Evolutionary conservation across 2,888 invertebrate genomes (phyloP).

Genomic region (Sepiola atlantica): DNA sequence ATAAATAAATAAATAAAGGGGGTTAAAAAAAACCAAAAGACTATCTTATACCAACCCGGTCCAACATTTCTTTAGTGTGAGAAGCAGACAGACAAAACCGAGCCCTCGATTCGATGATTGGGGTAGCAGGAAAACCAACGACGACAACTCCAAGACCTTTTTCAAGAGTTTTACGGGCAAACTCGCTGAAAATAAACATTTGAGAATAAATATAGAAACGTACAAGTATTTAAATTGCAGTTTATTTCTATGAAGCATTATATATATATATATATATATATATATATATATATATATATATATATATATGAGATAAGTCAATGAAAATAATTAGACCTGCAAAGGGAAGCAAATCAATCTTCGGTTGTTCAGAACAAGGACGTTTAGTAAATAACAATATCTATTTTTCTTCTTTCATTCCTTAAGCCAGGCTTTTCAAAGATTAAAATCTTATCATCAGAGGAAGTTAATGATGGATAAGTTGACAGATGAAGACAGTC

Average conservation of each 20-base stretch:
- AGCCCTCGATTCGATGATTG: conserved; percentile 88
- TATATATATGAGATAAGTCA: too few relatives aligned
- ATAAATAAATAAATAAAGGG: conserved; percentile 40
- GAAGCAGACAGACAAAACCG: conserved; percentile 93
- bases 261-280: neutral
- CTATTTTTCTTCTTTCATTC: too few relatives aligned
- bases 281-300: too few relatives aligned
- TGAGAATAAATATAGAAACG: neutral
- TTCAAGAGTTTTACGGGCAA: conserved; percentile 87
- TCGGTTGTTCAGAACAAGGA: too few relatives aligned
- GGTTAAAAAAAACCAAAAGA: neutral
- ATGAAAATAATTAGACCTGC: too few relatives aligned
- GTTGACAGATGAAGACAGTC: too few relatives aligned
- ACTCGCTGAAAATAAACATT: conserved; percentile 79
- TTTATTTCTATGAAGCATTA: neutral
- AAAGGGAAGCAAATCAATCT: too few relatives aligned
- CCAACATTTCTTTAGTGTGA: conserved; percentile 94
- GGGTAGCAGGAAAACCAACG: conserved; percentile 98
- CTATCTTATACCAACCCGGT: conserved; percentile 76
- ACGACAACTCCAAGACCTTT: conserved; percentile 93
- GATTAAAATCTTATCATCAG: too few relatives aligned
- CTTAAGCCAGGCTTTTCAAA: too few relatives aligned
- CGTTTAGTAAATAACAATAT: too few relatives aligned
- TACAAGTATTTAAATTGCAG: neutral
- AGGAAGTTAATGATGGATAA: too few relatives aligned